Evolutionary conservation across 2,888 invertebrate genomes (phyloP), one percentile per base, ranked within the genome.

Genomic region (Eueremaeus valkanovi): DNA sequence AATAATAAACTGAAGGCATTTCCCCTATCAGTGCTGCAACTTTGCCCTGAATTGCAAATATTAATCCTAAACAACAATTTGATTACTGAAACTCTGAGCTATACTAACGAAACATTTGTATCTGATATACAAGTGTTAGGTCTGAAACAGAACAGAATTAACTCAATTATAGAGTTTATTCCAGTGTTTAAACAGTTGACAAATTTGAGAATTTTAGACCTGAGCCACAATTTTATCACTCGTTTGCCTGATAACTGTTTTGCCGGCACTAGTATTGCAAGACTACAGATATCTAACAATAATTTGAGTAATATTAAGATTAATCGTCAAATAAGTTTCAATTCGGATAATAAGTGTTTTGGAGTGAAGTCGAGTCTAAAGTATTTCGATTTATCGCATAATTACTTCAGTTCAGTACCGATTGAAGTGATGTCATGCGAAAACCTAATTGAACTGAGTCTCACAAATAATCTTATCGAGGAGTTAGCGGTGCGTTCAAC

Each of bases 381-480:
- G 83, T 88, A 90, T 81, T 84, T 94, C 73, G 92, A 93, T 82
- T 84, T 93, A 24, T 90, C 91, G 58, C 87, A 87, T 80, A 94
- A 94, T 83, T 85, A 87, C 51, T 85, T 92, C 80, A 88, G 89
- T 79, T 90, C 89, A 80, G 84, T 93, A 75, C 86, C 92, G 76
- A 36, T 33, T 49, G 88, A 91, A 78, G 83, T 93, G 55, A 89
- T 90, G 63, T 61, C 77, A 42, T 79, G 80, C 16, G 75, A 76
- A 36, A 78, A 79, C 83, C 83, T 93, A 77, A 88, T 89, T 78
- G 87, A 88, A 82, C 85, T 94, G 72, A 91, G 93, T 82, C 86
- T 94, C 78, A 89, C 91, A 79, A 87, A 87, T 79, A 83, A 83
- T 79, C 79, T 80, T 58, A 78, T 82, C 27, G 76, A 78, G n/a